phyloP scores from a whole-genome alignment of 2,113 vertebrate species.

The Craseonycteris thonglongyai region DNA sequence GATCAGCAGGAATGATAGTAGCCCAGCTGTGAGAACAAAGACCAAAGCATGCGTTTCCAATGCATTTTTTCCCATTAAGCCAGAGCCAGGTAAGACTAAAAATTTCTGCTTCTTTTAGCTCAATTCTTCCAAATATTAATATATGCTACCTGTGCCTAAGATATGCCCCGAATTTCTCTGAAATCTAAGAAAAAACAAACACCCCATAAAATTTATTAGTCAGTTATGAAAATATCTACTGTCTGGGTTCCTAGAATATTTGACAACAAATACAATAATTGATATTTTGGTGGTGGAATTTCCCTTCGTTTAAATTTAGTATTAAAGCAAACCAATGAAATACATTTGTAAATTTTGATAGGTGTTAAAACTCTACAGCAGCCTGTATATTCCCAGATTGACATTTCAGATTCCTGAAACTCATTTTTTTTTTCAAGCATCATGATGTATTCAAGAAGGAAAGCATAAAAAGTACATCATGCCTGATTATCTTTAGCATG shows the following conservation, averaged over 20 bases:
- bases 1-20: slow-evolving; percentile 11
- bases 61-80: neutral
- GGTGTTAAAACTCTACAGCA: neutral
- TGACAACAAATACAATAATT: slow-evolving; percentile 2
- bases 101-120: neutral
- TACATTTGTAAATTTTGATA: neutral
- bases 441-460: neutral
- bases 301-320: neutral
- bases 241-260: neutral
- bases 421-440: neutral
- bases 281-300: neutral
- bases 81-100: neutral
- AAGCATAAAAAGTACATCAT: neutral
- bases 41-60: neutral
- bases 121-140: neutral
- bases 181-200: slow-evolving; percentile 37
- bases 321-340: neutral
- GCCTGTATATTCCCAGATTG: neutral
- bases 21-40: neutral
- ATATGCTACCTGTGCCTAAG: neutral
- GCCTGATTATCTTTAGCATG: neutral
- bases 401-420: neutral
- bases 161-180: neutral
- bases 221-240: neutral
- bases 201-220: neutral